These are phyloP conservation scores for Cyaniris semiargus DNA, from an alignment of 2,888 invertebrate genomes.

Conservation along the genomic window DNA sequence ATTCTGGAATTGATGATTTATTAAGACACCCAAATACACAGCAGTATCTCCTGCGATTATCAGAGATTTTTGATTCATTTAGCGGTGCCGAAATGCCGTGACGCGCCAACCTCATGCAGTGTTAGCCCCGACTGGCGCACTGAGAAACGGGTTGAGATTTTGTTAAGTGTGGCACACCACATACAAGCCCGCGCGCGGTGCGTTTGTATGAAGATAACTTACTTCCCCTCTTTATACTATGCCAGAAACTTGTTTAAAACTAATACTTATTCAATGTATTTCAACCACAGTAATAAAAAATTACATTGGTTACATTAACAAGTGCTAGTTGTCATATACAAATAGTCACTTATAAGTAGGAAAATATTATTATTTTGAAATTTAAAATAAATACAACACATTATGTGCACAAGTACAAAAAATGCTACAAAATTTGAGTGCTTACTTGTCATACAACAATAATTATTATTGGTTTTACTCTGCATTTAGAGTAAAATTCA, in stretches of 20 bases:
- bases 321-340: background rate
- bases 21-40: too few relatives aligned
- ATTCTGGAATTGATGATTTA: too few relatives aligned
- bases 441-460: constrained; percentile 20
- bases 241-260: background rate
- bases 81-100: too few relatives aligned
- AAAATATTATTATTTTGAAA: constrained; percentile 17
- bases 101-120: too few relatives aligned
- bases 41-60: too few relatives aligned
- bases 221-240: too few relatives aligned
- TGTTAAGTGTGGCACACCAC: too few relatives aligned
- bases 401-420: constrained; percentile 26
- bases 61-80: too few relatives aligned
- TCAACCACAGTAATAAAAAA: background rate
- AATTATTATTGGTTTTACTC: constrained; percentile 12
- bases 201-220: too few relatives aligned
- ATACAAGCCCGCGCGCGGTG: too few relatives aligned
- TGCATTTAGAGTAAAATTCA: background rate
- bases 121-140: too few relatives aligned
- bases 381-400: constrained; percentile 22
- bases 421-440: constrained; percentile 24
- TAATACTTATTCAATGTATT: background rate
- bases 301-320: background rate
- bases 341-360: background rate
- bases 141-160: too few relatives aligned